Conservation (phyloP, 2,113 vertebrate species). For the Chloroceryle aenea region DNA sequence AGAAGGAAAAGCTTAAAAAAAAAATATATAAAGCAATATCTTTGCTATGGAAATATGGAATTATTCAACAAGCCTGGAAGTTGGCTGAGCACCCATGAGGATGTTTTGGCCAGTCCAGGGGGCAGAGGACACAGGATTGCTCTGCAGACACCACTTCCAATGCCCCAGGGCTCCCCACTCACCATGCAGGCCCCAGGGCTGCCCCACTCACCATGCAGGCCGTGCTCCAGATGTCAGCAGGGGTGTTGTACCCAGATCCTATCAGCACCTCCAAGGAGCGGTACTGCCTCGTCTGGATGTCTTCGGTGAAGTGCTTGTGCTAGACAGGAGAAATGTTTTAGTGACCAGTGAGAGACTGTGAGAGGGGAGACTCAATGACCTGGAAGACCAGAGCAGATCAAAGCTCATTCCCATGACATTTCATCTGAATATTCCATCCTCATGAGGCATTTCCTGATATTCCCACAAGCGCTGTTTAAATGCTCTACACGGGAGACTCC, state of each 20-base stretch:
- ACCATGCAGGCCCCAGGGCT: conserved; percentile 89
- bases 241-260: conserved; percentile 92
- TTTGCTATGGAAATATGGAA: background rate
- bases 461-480: background rate
- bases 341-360: background rate
- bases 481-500: background rate
- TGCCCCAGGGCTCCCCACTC: background rate
- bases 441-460: background rate
- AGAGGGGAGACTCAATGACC: background rate
- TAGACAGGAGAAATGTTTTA: conserved; percentile 39
- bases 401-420: background rate
- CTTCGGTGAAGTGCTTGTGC: conserved; percentile 98
- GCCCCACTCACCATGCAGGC: conserved; percentile 91
- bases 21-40: background rate
- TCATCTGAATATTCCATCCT: background rate
- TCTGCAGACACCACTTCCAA: accelerated
- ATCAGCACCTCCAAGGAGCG: conserved; percentile 93
- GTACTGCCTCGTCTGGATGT: conserved; percentile 97
- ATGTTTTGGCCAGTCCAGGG: background rate
- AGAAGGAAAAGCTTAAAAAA: background rate
- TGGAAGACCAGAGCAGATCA: background rate
- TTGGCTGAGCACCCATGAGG: background rate
- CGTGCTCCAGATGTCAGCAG: conserved; percentile 98
- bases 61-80: background rate
- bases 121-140: accelerated